Base-by-base conservation (phyloP, 92 coral and sea anemone species). In the Porites lobata region DNA sequence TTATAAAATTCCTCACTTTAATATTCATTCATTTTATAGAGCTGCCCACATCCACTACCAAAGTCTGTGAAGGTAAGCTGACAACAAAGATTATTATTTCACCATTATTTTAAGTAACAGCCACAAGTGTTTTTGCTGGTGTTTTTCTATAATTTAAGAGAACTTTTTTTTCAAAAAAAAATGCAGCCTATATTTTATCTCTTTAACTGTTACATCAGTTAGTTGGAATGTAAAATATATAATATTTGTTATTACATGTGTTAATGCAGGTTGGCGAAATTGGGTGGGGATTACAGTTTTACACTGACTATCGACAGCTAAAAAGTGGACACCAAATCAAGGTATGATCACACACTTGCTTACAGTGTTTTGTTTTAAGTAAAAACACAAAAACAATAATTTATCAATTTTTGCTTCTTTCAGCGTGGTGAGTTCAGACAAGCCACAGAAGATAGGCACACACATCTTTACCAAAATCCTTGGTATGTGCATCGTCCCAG, bases 401-500 rank as follows among this genome's bases (percentile, higher is more conserved):
- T 53, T 1, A 54, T 54, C 1, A 8, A 54, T 54, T 10, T 14
- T 43, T 65, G 64, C 47, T 59, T 56, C 24, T 91, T 84, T 59
- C 92, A 98, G 99, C 91, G 84, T 81, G 98, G 98, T 65, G 96
- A 94, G 79, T 96, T 95, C 76, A 89, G 98, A 71, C 97, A 92
- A 83, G 92, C 94, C 59, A 91, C 96, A 78, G 98, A 98, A 75
- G 98, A 94, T 78, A 91, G 99, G 88, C 99, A 98, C 66, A 95
- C 99, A 15, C 99, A 98, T 58, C 86, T 98, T 77, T 98, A 98
- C 80, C 99, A 95, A 86, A 98, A 95, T 76, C 99, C 99, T 24
- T 98, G 99, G 99, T 98, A 65, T 65, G 94, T 80, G 38, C 54
- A 10, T 1, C n/a, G 47, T 38, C 47, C 47, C 47, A 38, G 47